Evolutionary conservation across 23 tunicate genomes (phyloP).

Genomic region (Oikopleura dioica): DNA sequence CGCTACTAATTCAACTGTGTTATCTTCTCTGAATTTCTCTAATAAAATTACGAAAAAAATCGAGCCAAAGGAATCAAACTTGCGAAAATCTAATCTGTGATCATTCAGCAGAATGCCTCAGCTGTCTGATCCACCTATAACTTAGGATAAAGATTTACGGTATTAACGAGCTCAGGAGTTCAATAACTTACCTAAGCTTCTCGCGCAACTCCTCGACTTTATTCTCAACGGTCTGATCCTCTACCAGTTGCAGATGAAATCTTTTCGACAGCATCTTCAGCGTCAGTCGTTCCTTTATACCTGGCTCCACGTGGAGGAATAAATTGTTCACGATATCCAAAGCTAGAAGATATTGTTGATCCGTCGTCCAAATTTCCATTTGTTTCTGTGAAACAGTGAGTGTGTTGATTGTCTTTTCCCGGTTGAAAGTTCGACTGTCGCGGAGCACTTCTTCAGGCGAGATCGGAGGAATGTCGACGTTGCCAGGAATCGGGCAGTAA

Average conservation of each 20-base stretch:
- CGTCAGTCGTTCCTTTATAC: constrained; percentile 57
- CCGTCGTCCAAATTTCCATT: constrained; percentile 73
- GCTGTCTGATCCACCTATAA: too few relatives aligned
- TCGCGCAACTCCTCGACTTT: not conserved
- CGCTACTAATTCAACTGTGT: too few relatives aligned
- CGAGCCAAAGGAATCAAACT: too few relatives aligned
- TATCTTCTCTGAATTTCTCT: too few relatives aligned
- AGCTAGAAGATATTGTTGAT: constrained; percentile 44
- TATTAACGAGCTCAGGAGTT: too few relatives aligned
- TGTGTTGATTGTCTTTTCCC: not conserved
- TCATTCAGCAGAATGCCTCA: too few relatives aligned
- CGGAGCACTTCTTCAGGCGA: not conserved
- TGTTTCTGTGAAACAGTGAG: not conserved
- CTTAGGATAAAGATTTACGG: too few relatives aligned
- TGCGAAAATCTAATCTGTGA: too few relatives aligned
- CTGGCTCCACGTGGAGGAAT: constrained; percentile 86
- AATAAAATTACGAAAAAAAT: too few relatives aligned
- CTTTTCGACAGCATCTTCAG: constrained; percentile 46
- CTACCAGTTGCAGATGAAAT: constrained; percentile 40
- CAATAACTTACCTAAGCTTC: too few relatives aligned
- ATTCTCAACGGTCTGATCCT: not conserved
- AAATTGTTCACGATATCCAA: constrained; percentile 84
- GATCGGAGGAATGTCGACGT: not conserved
- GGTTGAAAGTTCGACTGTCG: not conserved
- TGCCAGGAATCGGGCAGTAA: not conserved